Conservation (phyloP, 2,888 invertebrate genomes). For the Lycaena phlaeas region DNA sequence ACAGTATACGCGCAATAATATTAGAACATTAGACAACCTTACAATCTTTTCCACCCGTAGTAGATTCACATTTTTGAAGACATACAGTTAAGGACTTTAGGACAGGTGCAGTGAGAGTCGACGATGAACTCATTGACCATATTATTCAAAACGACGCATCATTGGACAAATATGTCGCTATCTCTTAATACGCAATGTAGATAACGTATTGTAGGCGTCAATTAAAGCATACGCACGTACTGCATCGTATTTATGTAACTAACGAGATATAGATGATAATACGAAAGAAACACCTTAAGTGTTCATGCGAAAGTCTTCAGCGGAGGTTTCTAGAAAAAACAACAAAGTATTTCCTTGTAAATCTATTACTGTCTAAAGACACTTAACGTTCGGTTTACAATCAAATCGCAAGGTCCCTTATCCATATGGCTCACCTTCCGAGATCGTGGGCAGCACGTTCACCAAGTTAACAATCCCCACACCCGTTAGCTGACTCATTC, state of each 20-base stretch:
- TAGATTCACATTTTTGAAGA: too few species aligned
- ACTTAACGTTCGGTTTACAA: too few species aligned
- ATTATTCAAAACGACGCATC: background rate
- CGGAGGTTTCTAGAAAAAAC: background rate
- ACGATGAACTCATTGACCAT: too few species aligned
- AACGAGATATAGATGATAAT: conserved; percentile 19
- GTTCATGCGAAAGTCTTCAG: too few species aligned
- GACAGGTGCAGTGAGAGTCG: too few species aligned
- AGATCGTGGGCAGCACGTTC: conserved; percentile 68
- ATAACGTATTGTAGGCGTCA: background rate
- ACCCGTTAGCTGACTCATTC: conserved; percentile 71
- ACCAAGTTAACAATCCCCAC: conserved; percentile 68
- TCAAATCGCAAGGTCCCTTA: too few species aligned
- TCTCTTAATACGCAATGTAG: background rate
- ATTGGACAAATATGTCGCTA: background rate
- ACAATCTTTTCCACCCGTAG: too few species aligned
- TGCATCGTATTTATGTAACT: conserved; percentile 16
- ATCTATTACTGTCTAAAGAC: too few species aligned
- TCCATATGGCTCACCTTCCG: conserved; percentile 64
- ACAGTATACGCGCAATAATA: too few species aligned
- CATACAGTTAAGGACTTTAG: too few species aligned
- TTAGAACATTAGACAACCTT: too few species aligned
- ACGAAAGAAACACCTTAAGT: conserved; percentile 20
- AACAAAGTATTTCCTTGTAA: too few species aligned
- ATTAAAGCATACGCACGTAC: conserved; percentile 1